Evolutionary conservation across 2,113 vertebrate genomes (phyloP).

Genomic region (Rhinolophus sinicus): DNA sequence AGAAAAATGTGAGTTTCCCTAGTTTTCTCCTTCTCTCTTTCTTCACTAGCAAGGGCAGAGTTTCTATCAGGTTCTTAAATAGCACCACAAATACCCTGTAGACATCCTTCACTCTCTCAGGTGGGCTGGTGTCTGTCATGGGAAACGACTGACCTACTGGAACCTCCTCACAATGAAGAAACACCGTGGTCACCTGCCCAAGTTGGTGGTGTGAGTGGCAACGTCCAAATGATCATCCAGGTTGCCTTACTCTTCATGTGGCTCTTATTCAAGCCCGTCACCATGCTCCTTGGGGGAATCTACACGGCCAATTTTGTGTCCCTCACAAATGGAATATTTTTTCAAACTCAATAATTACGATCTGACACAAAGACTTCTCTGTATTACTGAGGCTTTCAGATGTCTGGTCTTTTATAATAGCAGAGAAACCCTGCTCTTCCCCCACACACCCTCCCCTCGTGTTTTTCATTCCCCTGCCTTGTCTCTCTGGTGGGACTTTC

Average conservation of each 20-base stretch:
- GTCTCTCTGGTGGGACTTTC: not conserved
- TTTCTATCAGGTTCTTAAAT: not conserved
- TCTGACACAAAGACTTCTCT: not conserved
- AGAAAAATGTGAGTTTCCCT: not conserved
- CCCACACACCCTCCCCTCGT: no score
- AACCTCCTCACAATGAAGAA: not conserved
- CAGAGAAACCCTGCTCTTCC: not conserved
- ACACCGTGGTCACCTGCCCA: not conserved
- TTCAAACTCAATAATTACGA: not conserved
- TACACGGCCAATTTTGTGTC: not conserved
- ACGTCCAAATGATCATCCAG: not conserved
- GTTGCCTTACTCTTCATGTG: not conserved
- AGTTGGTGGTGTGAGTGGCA: not conserved
- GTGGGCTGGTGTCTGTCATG: not conserved
- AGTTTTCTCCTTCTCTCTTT: not conserved
- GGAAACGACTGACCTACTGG: not conserved
- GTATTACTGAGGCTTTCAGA: not conserved
- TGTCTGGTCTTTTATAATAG: not conserved
- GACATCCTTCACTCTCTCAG: not conserved
- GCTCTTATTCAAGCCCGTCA: not conserved
- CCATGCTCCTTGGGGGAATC: not conserved
- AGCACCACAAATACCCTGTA: not conserved
- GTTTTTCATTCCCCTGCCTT: not conserved
- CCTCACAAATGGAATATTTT: not conserved
- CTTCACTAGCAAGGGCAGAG: not conserved